Base-by-base conservation (phyloP, 2,113 vertebrate genomes). In the Dendrocopos noguchii region DNA sequence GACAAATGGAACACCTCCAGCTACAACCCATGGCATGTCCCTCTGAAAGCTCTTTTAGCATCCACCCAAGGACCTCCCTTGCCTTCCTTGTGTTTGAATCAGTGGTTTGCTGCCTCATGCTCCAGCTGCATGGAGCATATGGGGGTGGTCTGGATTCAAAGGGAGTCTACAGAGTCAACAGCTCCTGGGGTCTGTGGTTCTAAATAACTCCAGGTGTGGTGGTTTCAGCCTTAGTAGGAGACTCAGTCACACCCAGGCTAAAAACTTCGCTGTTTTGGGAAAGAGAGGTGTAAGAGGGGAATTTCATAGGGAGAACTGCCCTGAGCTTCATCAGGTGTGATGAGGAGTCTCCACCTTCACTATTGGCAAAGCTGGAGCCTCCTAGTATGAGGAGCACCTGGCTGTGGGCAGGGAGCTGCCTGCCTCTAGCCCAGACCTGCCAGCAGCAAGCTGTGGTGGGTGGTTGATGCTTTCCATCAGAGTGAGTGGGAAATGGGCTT, bases 401-500 rank as follows among this genome's bases (percentile, higher is more conserved):
- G 21, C 29, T 2, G 1, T 9, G 28, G 34, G 18, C 29, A 44
- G 12, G n/a, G 15, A 1, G 3, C 34, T 57, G 66, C 36, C 9
- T 31, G 53, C 27, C 44, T 64, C 15, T 68, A 55, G 72, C 59
- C 53, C 16, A 28, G 46, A 2, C 44, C 29, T 18, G 19, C 13
- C 9, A 12, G 53, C 84, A 64, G 87, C 24, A 18, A 36, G 9
- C 2, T 1, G n/a, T 14, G 29, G 27, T 22, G 14, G 21, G 36
- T 79, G 78, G 47, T 39, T 39, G 39, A 39, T 1, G 15, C 84
- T 52, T 91, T 76, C 75, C 76, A 71, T 87, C 79, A 57, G 56
- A 84, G 63, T 81, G 56, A 56, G 74, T 47, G 72, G 82, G 87
- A 87, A 93, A 91, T 53, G 50, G 79, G 55, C 57, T 95, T 89